A percentile compares a stretch with the other conserved stretches of the same genome.
phyloP scores from a whole-genome alignment of 2,797 vertebrate genomes.

The Eulemur mongoz region DNA sequence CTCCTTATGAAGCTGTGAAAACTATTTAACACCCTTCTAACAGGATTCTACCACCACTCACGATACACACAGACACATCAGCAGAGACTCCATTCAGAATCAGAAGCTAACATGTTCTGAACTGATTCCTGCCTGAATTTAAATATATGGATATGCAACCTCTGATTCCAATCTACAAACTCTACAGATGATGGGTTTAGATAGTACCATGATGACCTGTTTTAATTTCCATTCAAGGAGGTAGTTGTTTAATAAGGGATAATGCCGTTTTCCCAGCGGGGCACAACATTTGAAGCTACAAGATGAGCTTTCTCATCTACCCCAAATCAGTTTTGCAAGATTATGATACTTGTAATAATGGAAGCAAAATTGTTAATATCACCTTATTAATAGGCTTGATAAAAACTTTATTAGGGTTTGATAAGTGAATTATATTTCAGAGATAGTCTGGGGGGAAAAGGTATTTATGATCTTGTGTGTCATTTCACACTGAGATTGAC shows the following conservation, averaged over 20 bases:
- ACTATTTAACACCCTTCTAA: conserved; percentile 73
- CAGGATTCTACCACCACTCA: conserved; percentile 54
- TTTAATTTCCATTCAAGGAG: conserved; percentile 61
- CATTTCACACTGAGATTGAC: conserved; percentile 20
- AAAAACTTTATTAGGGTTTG: not conserved
- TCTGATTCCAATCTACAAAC: conserved; percentile 17
- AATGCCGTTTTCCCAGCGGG: conserved; percentile 1
- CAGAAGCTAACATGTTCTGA: conserved; percentile 29
- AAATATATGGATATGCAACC: not conserved
- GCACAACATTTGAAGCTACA: not conserved
- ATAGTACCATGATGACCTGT: not conserved
- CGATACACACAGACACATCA: not conserved
- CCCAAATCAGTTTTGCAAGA: conserved; percentile 41
- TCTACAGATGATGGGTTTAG: conserved; percentile 55
- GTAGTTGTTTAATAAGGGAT: conserved; percentile 57
- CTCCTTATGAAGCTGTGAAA: conserved; percentile 70
- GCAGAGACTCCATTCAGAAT: conserved; percentile 36
- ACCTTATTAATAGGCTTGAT: conserved; percentile 61
- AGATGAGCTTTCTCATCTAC: conserved; percentile 57
- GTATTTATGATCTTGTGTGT: not conserved
- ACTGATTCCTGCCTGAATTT: conserved; percentile 12
- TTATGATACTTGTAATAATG: conserved; percentile 53
- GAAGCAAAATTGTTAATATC: conserved; percentile 61
- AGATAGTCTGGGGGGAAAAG: not conserved
- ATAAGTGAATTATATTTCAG: conserved; percentile 67